Base-by-base conservation (phyloP, 2,797 vertebrate species). In the Falco concolor region DNA sequence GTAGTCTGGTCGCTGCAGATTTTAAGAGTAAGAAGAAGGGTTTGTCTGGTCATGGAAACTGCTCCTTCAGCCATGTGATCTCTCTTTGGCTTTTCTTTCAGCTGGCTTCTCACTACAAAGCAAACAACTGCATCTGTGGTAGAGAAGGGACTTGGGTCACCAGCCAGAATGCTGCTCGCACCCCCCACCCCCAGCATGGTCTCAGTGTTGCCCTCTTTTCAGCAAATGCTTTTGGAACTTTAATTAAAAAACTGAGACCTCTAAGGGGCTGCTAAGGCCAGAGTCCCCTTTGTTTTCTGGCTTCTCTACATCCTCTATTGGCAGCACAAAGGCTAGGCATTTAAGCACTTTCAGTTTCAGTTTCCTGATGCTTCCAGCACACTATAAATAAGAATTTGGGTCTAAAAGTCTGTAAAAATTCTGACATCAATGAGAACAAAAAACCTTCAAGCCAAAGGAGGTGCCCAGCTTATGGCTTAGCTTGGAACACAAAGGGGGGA, bases 21-120 rank as follows among this genome's bases (percentile, higher is more conserved):
- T 70, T 93, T 74, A 84, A 86, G 82, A 95, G 67, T 84, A 91
- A 91, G 72, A 47, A 88, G 47, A 57, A 92, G 59, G 32, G 12
- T 87, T 97, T 96, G 61, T 64, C 61, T 94, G 90, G 49, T 87
- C 77, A 88, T 52, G 47, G 84, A 84, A 88, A 77, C 45, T 60
- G 57, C 27, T 75, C 14, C 54, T 96, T 94, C 64, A 60, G 49
- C 93, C 93, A 79, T 57, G 38, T 69, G 85, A 92, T 91, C 79
- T 53, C 74, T 92, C 87, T 32, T 83, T 38, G 74, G 34, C 24
- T 89, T 80, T 86, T 60, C n/a, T 74, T 95, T 89, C 81, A 88
- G 79, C 68, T 81, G 75, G 60, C 69, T 73, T 94, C 76, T 93
- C 50, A 76, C 44, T 59, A 60, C 65, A 61, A 94, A 76, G 50